Evolutionary conservation across 2,888 invertebrate species (phyloP).

Genomic region (Rhagophthalmus giganteus): DNA sequence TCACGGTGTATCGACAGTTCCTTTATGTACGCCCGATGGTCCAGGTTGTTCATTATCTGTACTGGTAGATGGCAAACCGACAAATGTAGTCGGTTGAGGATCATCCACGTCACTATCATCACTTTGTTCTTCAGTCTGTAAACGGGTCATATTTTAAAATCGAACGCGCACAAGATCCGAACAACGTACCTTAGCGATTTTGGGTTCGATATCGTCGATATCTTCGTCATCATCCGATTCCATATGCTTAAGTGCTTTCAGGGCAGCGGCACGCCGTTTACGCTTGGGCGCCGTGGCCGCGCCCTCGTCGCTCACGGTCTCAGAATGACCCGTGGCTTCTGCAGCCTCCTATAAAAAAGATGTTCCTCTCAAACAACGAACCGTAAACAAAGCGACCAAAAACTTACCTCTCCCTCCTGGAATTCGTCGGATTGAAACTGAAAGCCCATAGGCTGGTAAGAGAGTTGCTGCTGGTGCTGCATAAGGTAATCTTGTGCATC

Average conservation of each 20-base stretch:
- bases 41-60: constrained; percentile 52
- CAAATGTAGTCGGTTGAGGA: constrained; percentile 45
- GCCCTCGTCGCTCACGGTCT: constrained; percentile 9
- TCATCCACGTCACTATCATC: constrained; percentile 46
- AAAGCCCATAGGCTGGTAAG: constrained; percentile 34
- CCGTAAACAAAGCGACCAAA: too few relatives aligned
- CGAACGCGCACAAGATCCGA: not conserved
- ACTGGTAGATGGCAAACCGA: constrained; percentile 46
- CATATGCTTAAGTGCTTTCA: constrained; percentile 38
- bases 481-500: constrained; percentile 38
- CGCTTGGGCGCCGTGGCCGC: constrained; percentile 41
- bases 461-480: constrained; percentile 41
- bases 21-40: constrained; percentile 52
- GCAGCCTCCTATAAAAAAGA: constrained; percentile 1
- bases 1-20: constrained; percentile 52
- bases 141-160: not conserved
- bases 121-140: constrained; percentile 50
- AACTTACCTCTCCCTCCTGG: constrained; percentile 4
- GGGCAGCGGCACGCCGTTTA: constrained; percentile 46
- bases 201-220: constrained; percentile 35
- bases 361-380: too few relatives aligned
- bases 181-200: constrained; percentile 41
- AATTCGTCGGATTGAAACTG: constrained; percentile 18
- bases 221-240: constrained; percentile 36
- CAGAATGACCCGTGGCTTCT: constrained; percentile 4